Evolutionary conservation across 2,797 vertebrate species (phyloP).

Genomic region (Phataginus tetradactyla): DNA sequence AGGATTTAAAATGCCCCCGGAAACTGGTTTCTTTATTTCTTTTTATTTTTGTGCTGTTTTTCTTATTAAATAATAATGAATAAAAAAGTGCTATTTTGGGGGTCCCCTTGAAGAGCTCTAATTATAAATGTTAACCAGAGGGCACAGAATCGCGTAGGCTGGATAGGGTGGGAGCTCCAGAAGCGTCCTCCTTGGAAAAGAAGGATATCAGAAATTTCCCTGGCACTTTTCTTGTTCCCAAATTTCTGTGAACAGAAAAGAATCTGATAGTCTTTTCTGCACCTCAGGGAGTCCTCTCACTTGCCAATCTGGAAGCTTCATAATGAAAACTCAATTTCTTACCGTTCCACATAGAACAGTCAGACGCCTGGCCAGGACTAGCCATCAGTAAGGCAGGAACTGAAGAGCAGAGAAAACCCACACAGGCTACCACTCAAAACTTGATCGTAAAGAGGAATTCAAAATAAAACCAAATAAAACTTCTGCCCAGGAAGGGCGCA

Average conservation of each 20-base stretch:
- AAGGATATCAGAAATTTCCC: conserved; percentile 1
- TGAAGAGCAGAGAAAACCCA: conserved; percentile 33
- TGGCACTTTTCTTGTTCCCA: neutral
- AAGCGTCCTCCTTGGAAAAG: neutral
- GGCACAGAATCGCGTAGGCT: neutral
- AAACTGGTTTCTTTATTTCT: neutral
- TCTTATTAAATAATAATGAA: conserved; percentile 50
- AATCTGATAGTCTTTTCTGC: neutral
- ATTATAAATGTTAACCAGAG: conserved; percentile 17
- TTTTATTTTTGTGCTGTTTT: neutral
- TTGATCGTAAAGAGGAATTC: conserved; percentile 11
- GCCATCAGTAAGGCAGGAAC: conserved; percentile 49
- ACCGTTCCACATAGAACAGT: neutral
- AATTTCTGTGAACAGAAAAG: neutral
- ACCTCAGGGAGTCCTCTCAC: neutral
- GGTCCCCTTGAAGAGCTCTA: neutral
- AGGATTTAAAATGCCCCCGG: neutral
- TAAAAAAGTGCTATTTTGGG: neutral
- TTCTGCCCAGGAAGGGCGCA: neutral
- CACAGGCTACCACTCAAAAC: conserved; percentile 57
- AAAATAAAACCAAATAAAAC: conserved; percentile 59
- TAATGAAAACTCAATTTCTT: conserved; percentile 66
- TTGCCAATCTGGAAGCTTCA: neutral
- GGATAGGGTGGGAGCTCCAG: neutral
- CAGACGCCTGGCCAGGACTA: conserved; percentile 47